Conservation (phyloP, 2,797 vertebrate species). For the Tympanoctomys barrerae region DNA sequence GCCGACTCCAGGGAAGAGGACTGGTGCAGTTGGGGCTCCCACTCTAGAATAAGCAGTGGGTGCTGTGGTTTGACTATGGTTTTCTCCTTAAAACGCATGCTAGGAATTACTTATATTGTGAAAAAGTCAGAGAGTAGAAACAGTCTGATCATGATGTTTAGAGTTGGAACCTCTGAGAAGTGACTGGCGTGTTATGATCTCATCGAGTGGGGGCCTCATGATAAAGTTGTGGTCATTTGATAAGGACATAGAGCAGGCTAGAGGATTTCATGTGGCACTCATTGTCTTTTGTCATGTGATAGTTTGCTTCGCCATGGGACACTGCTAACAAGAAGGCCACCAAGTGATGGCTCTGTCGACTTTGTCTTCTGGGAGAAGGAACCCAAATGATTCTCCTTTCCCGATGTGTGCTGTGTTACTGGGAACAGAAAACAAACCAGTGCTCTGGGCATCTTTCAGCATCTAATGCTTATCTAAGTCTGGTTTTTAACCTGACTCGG, state of each 20-base stretch:
- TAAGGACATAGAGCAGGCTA: not conserved
- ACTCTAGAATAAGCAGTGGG: not conserved
- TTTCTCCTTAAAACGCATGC: not conserved
- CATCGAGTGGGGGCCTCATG: not conserved
- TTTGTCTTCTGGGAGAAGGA: not conserved
- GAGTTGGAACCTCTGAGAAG: not conserved
- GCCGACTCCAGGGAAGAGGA: not conserved
- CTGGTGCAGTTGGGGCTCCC: fast-evolving
- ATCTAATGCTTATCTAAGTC: not conserved
- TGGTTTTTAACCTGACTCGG: not conserved
- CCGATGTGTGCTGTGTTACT: not conserved
- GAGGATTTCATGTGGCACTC: not conserved
- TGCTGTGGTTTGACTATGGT: not conserved
- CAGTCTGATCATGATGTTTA: not conserved
- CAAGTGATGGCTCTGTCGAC: not conserved
- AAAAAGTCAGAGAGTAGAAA: not conserved
- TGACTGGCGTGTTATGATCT: not conserved
- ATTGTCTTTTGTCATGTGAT: not conserved
- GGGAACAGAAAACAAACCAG: not conserved
- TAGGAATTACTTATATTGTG: not conserved
- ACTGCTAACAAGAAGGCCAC: not conserved
- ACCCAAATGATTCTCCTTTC: not conserved
- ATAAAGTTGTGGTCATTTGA: not conserved
- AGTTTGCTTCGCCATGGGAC: not conserved
- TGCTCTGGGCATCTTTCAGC: not conserved